Base-by-base conservation (phyloP, 2,797 vertebrate genomes). In the Leptoclinus maculatus region DNA sequence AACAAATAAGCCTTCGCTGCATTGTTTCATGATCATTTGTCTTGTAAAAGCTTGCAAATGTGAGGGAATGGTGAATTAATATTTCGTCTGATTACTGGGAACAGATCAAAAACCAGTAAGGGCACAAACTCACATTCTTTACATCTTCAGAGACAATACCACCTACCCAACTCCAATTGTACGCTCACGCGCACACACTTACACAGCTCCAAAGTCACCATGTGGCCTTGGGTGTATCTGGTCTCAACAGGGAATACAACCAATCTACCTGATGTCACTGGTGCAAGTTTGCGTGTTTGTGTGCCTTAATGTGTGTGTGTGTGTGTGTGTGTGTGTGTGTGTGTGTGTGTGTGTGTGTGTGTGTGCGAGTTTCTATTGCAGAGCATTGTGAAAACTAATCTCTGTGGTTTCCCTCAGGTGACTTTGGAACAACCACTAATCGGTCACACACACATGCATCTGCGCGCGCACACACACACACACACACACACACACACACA, bases 371-470 rank as follows among this genome's bases (percentile, higher is more conserved):
- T 70, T 86, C 54, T 32, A 54, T 71, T 88, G 76, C 62, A 65
- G 43, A 77, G 59, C 64, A 25, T 43, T 72, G 79, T 84, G 74
- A 78, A 83, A 89, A 87, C 79, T 85, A 86, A 91, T 87, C 83
- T 88, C 67, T 72, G 78, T 71, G 14, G 56, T 82, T 85, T 88
- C 81, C 87, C 86, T 86, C 69, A 86, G 88, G 84, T 87, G 79
- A 90, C 82, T 89, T 84, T 88, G 81, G 75, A 90, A 82, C 73
- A 79, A 87, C 76, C 77, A 80, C 82, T 81, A 88, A 88, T 86
- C 87, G 56, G 81, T 84, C 83, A 79, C 72, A 72, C 72, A 60
- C 59, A 47, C 67, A 56, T 27, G 63, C 62, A 67, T 66, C 43
- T 27, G 12, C 1, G 17, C 54, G 10, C 71, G 58, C 51, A 34